phyloP scores from a whole-genome alignment of 2,888 invertebrate species.

The Cotesia congregata region DNA sequence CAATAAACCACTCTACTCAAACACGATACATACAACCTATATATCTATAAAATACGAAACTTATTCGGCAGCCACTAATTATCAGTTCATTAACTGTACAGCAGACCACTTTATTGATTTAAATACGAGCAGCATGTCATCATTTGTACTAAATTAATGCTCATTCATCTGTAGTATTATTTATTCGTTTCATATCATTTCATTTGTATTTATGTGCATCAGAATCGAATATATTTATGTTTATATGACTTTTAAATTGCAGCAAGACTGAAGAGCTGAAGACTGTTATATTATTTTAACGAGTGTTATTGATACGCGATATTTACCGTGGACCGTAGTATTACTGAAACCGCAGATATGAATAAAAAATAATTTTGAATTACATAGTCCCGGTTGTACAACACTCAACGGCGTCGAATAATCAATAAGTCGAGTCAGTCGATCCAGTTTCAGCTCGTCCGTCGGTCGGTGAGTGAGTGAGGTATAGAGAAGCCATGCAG shows the following conservation, averaged over 20 bases:
- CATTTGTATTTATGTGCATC: too few species aligned
- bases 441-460: too few species aligned
- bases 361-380: neutral
- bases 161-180: neutral
- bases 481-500: too few species aligned
- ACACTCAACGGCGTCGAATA: constrained; percentile 37
- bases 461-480: too few species aligned
- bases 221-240: neutral
- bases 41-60: constrained; percentile 14
- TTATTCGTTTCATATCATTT: neutral
- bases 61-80: constrained; percentile 53
- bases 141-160: constrained; percentile 8
- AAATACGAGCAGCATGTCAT: constrained; percentile 42
- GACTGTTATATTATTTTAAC: neutral
- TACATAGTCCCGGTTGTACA: neutral
- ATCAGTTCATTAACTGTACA: constrained; percentile 55
- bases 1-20: too few species aligned
- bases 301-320: neutral
- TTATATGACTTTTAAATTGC: neutral
- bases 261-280: neutral
- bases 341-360: neutral
- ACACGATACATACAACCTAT: neutral
- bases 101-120: constrained; percentile 56
- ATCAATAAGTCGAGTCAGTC: constrained; percentile 49
- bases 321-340: neutral